Evolutionary conservation across 1,140 invertebrate genomes (phyloP), one percentile per base, ranked within the genome.

Genomic region (Brachionus angularis): DNA sequence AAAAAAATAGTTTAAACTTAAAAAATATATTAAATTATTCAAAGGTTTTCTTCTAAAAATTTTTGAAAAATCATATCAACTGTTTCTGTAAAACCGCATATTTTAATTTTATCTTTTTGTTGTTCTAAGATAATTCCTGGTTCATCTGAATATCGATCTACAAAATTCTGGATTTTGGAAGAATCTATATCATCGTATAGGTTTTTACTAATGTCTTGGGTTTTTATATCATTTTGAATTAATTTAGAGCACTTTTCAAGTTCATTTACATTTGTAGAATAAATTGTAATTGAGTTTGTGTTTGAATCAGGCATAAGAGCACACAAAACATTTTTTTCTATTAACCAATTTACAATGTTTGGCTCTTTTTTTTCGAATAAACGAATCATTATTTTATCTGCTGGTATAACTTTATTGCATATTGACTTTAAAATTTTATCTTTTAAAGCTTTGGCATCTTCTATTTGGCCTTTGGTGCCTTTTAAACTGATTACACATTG

Each of bases 271-370:
- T 58, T 23, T 23, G n/a, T 58, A 18, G 7, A 36, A 58, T 39
- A 39, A 5, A 58, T 58, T 8, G 33, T 16, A 23, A 58, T 21
- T 2, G 23, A 25, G 23, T 39, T 0, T 4, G 18, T 21, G 0
- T n/a, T 34, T 1, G 5, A 12, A 53, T 53, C n/a, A 31, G 50
- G 18, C 33, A 58, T 36, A 2, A 58, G 10, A 27, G 36, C 33
- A 23, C 33, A 36, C 14, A 23, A 18, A 25, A 58, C 25, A 29
- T 27, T 1, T 1, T 58, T 58, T 39, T 58, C 53, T 39, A 23
- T 58, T 23, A 58, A 58, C 53, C 53, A 58, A n/a, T 39, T 58
- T 29, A 58, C 33, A 33, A 58, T 12, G 21, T 39, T 21, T n/a
- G n/a, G 12, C 39, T 58, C 53, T n/a, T 25, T 58, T 12, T 39